These are phyloP conservation scores for Hydropsyche tenuis DNA, from an alignment of 1,140 invertebrate genomes.

Conservation along the genomic window DNA sequence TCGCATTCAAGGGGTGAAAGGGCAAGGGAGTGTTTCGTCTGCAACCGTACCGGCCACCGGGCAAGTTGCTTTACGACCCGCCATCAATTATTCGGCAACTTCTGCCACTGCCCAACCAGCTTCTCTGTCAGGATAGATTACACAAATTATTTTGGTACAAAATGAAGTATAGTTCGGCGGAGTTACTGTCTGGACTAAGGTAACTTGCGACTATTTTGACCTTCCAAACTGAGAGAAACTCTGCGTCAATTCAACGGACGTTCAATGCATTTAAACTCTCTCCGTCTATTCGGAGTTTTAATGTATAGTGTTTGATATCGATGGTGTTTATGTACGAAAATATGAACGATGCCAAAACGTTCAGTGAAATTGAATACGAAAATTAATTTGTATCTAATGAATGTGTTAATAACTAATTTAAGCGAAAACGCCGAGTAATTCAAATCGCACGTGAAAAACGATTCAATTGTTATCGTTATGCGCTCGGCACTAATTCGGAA, in stretches of 20 bases:
- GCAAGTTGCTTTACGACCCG: constrained; percentile 20
- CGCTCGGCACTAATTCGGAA: not conserved
- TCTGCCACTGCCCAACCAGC: constrained; percentile 21
- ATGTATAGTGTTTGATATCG: too few relatives aligned
- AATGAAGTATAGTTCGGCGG: constrained; percentile 35
- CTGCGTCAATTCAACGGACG: not conserved
- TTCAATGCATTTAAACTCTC: too few relatives aligned
- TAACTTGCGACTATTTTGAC: constrained; percentile 9
- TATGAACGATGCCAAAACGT: too few relatives aligned
- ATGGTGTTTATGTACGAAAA: too few relatives aligned
- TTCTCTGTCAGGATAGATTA: constrained; percentile 39
- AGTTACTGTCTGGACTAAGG: not conserved
- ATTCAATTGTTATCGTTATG: not conserved
- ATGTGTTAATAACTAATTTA: not conserved
- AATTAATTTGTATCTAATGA: constrained; percentile 8
- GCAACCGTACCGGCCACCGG: not conserved
- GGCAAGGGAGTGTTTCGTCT: constrained; percentile 27
- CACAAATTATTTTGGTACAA: constrained; percentile 41
- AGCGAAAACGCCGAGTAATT: not conserved
- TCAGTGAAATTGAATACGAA: not conserved
- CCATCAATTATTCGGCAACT: constrained; percentile 38
- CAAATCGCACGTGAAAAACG: not conserved
- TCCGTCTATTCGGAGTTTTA: too few relatives aligned
- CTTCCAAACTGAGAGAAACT: too few relatives aligned
- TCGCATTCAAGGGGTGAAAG: constrained; percentile 17